These are phyloP conservation scores for Lithophane ornitopus DNA, from an alignment of 2,888 invertebrate genomes.

Conservation along the genomic window DNA sequence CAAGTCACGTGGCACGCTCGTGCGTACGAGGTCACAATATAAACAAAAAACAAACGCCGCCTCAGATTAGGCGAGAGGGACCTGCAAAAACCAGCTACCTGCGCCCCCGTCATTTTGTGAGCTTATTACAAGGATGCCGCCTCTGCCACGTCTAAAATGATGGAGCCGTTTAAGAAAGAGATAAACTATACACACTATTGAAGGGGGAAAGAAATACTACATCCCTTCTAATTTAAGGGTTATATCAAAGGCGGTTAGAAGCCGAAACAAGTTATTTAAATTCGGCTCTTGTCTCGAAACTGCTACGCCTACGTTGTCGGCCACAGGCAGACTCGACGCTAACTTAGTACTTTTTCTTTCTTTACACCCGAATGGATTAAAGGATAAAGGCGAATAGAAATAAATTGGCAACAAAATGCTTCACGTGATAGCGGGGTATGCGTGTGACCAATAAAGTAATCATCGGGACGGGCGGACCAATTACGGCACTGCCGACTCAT, in stretches of 20 bases:
- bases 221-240: slow-evolving; percentile 78
- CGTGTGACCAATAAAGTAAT: slow-evolving; percentile 88
- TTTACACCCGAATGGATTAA: slow-evolving; percentile 65
- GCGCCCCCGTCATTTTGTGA: slow-evolving; percentile 79
- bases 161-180: slow-evolving; percentile 76
- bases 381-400: slow-evolving; percentile 74
- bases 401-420: slow-evolving; percentile 78
- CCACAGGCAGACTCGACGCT: slow-evolving; percentile 60
- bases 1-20: slow-evolving; percentile 77
- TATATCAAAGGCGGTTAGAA: slow-evolving; percentile 85
- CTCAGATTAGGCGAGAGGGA: slow-evolving; percentile 81
- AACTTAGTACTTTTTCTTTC: slow-evolving; percentile 66
- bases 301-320: slow-evolving; percentile 77
- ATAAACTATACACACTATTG: slow-evolving; percentile 71
- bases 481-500: slow-evolving; percentile 83
- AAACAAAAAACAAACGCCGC: slow-evolving; percentile 78
- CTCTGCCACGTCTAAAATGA: slow-evolving; percentile 75
- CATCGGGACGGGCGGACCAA: slow-evolving; percentile 84
- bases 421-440: slow-evolving; percentile 76
- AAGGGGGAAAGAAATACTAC: slow-evolving; percentile 77
- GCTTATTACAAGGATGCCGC: slow-evolving; percentile 77
- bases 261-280: slow-evolving; percentile 89
- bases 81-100: slow-evolving; percentile 88
- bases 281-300: slow-evolving; percentile 78
- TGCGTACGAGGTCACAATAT: slow-evolving; percentile 78